Percentiles rank a stretch among this genome's conserved stretches.
These are phyloP conservation scores for Anas platyrhynchos DNA, from an alignment of 2,113 vertebrate genomes.

Conservation along the genomic window DNA sequence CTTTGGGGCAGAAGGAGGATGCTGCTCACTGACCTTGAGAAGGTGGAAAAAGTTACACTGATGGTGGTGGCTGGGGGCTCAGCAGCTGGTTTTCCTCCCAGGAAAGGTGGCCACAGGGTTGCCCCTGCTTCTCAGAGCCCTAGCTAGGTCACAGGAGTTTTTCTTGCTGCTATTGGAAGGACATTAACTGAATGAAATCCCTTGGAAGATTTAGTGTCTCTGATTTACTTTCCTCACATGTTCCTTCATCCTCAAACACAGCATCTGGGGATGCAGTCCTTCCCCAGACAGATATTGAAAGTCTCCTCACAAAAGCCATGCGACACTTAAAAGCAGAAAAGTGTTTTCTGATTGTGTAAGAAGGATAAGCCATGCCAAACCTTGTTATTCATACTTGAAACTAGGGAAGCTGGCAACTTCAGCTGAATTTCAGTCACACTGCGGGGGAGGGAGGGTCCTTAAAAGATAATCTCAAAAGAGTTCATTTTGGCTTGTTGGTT, in stretches of 20 bases:
- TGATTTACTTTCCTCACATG: conserved; percentile 7
- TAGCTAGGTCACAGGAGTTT: neutral
- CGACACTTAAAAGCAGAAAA: neutral
- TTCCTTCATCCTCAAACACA: neutral
- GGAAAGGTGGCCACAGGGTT: neutral
- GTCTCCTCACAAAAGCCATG: neutral
- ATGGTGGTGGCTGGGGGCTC: neutral
- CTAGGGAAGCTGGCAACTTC: neutral
- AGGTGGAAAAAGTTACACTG: conserved; percentile 4
- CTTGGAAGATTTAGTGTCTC: neutral
- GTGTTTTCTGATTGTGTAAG: neutral
- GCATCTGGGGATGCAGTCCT: neutral
- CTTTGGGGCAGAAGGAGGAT: neutral
- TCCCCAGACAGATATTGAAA: neutral
- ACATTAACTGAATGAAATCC: neutral
- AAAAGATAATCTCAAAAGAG: neutral
- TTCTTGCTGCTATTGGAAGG: neutral
- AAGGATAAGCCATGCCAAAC: neutral
- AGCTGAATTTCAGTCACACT: neutral
- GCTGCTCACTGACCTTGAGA: neutral
- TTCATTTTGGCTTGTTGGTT: neutral
- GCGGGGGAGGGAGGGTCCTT: neutral
- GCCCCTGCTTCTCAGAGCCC: neutral
- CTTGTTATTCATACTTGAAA: neutral
- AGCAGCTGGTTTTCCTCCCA: accelerated